Evolutionary conservation across 92 coral and sea anemone species (phyloP).

Genomic region (Umimayanthus chanpuru): DNA sequence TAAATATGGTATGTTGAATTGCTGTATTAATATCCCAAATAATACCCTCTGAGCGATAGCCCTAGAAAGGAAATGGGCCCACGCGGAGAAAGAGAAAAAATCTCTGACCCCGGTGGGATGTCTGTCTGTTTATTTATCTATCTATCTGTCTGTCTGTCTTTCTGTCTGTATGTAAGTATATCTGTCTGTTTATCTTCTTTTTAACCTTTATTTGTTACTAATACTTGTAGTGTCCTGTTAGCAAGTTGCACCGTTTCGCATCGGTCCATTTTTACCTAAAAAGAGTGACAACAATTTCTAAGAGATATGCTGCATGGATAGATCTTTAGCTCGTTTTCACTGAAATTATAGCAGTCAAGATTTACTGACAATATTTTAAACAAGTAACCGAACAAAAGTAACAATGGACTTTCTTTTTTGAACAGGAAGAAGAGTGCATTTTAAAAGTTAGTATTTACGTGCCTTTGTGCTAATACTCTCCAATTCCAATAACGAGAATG

Average conservation of each 20-base stretch:
- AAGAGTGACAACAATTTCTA: neutral
- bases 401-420: constrained; percentile 14
- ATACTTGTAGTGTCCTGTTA: neutral
- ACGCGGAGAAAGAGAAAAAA: no score
- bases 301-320: neutral
- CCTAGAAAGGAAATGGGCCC: no score
- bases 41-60: no score
- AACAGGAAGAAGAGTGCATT: constrained; percentile 50
- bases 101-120: no score
- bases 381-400: neutral
- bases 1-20: no score
- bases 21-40: no score
- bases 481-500: neutral
- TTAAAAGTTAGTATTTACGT: constrained; percentile 36
- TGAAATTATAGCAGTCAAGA: neutral
- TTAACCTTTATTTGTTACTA: no score
- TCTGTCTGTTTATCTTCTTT: neutral
- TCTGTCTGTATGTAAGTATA: no score
- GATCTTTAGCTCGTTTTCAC: neutral
- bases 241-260: no score
- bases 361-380: neutral
- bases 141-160: neutral
- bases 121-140: no score
- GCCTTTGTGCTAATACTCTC: constrained; percentile 10
- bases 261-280: neutral